Conservation (phyloP, 2,888 invertebrate genomes). For the Conops quadrifasciatus region DNA sequence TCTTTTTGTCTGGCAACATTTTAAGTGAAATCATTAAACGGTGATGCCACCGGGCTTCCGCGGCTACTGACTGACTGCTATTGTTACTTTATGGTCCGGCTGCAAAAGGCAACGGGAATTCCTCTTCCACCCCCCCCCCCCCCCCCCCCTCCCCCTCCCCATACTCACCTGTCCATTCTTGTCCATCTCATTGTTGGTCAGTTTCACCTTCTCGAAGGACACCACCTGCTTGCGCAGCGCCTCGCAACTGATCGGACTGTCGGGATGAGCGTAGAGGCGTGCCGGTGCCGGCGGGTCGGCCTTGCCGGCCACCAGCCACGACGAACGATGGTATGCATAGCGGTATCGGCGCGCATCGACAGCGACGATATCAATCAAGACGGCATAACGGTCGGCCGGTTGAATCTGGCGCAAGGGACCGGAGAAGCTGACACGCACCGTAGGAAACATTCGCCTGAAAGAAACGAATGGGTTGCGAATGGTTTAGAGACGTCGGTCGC, state of each 20-base stretch:
- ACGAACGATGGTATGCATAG: constrained; percentile 97
- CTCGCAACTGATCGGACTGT: constrained; percentile 94
- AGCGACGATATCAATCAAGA: constrained; percentile 95
- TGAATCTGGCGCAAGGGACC: constrained; percentile 72
- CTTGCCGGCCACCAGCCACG: constrained; percentile 98
- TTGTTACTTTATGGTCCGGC: too few relatives aligned
- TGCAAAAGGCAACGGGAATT: too few relatives aligned
- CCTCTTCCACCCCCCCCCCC: neutral
- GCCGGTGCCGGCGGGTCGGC: constrained; percentile 96
- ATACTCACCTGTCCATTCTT: constrained; percentile 89
- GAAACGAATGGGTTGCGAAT: neutral
- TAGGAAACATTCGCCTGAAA: constrained; percentile 97
- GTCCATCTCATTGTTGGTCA: constrained; percentile 98
- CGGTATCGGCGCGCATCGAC: constrained; percentile 96
- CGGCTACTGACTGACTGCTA: too few relatives aligned
- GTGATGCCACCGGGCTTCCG: neutral
- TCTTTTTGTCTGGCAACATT: neutral
- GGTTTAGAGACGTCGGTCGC: neutral
- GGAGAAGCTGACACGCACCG: constrained; percentile 91
- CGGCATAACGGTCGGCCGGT: constrained; percentile 86
- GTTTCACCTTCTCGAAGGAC: constrained; percentile 97
- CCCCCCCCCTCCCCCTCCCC: neutral
- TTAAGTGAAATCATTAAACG: constrained; percentile 10
- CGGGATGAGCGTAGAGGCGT: constrained; percentile 94
- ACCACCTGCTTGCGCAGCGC: constrained; percentile 96